Evolutionary conservation across 2,888 invertebrate species (phyloP).

Genomic region (Chironomus riparius): DNA sequence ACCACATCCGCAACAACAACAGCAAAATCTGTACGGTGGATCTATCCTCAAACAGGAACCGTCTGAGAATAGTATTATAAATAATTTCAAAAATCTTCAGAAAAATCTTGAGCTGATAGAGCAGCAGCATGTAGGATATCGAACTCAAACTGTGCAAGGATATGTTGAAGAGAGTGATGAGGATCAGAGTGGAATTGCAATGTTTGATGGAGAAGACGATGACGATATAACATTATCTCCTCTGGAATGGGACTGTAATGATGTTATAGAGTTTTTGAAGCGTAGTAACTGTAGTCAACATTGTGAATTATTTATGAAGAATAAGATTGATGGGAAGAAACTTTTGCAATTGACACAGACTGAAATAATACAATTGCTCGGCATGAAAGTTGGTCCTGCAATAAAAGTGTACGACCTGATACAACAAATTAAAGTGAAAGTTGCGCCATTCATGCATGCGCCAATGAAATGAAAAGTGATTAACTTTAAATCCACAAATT

Average conservation of each 20-base stretch:
- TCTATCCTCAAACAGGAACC: neutral
- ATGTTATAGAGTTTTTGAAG: conserved; percentile 82
- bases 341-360: conserved; percentile 77
- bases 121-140: conserved; percentile 11
- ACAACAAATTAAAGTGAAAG: conserved; percentile 80
- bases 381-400: conserved; percentile 92
- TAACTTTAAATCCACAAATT: neutral
- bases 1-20: neutral
- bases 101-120: conserved; percentile 18
- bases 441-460: conserved; percentile 48
- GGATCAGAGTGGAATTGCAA: neutral
- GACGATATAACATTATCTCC: conserved; percentile 41
- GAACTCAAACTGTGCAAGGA: neutral
- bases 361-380: conserved; percentile 78
- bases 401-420: conserved; percentile 88
- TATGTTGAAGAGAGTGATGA: conserved; percentile 15
- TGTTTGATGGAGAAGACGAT: conserved; percentile 12
- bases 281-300: conserved; percentile 76
- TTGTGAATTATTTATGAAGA: conserved; percentile 55
- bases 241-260: conserved; percentile 69
- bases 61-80: conserved; percentile 18
- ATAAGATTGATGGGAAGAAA: conserved; percentile 72
- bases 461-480: conserved; percentile 16
- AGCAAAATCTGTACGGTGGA: neutral
- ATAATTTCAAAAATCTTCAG: conserved; percentile 19